Evolutionary conservation across 2,797 vertebrate species (phyloP).

Genomic region (Spizella passerina): DNA sequence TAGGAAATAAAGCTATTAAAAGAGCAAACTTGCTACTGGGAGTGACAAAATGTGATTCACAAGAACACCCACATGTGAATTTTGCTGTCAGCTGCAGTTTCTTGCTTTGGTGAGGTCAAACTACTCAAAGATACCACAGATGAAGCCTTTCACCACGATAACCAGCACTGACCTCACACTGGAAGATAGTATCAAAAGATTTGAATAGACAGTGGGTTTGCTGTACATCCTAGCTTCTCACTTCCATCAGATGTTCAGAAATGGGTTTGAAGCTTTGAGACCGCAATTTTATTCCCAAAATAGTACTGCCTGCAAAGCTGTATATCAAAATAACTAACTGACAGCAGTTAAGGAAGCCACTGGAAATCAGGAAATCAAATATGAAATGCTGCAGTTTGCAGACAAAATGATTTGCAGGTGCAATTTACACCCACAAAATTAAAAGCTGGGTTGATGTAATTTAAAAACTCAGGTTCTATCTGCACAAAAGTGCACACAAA

Average conservation of each 20-base stretch:
- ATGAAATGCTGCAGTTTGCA: background rate
- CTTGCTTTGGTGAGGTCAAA: background rate
- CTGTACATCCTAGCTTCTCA: background rate
- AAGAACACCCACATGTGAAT: background rate
- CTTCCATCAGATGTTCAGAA: background rate
- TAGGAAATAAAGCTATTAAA: background rate
- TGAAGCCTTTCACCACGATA: background rate
- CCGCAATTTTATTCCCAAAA: background rate
- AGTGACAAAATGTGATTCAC: background rate
- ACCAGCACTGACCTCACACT: background rate
- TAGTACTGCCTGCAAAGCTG: background rate
- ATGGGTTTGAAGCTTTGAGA: background rate
- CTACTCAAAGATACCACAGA: background rate
- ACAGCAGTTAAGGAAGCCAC: background rate
- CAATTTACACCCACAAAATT: constrained; percentile 54
- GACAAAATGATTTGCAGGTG: constrained; percentile 57
- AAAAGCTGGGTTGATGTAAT: constrained; percentile 21
- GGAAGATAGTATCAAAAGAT: background rate
- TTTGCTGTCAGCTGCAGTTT: background rate
- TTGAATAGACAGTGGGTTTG: background rate
- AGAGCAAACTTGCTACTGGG: background rate
- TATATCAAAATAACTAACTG: background rate
- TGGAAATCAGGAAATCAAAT: constrained; percentile 19
- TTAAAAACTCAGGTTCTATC: background rate
- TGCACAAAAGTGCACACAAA: background rate